A percentile compares a stretch with the other conserved stretches of the same genome.
Evolutionary conservation across 2,797 vertebrate species (phyloP).

Genomic region (Coilia nasus): DNA sequence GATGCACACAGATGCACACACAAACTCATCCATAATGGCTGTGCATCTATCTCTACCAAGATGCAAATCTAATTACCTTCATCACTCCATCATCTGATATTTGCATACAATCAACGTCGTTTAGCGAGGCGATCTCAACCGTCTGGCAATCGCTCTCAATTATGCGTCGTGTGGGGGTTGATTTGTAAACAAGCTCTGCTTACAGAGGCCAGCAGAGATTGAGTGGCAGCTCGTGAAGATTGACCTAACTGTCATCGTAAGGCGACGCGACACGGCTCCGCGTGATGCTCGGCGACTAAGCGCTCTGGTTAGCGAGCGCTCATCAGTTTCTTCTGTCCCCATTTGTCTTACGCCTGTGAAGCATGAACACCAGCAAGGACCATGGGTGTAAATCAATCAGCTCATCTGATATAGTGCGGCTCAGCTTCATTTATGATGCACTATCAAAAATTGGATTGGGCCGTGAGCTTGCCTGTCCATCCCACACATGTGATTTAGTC

Average conservation of each 20-base stretch:
- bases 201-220: background rate
- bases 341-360: conserved; percentile 14
- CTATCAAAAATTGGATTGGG: background rate
- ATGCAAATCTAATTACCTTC: background rate
- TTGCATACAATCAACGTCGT: background rate
- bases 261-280: background rate
- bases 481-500: background rate
- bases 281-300: background rate
- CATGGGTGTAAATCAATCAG: conserved; percentile 21
- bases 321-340: background rate
- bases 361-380: background rate
- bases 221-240: conserved; percentile 42
- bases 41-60: background rate
- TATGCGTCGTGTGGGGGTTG: conserved; percentile 17
- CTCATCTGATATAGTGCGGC: background rate
- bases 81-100: background rate
- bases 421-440: background rate
- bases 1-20: no score
- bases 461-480: background rate
- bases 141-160: conserved; percentile 30
- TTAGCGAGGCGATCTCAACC: background rate
- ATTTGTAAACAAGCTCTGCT: conserved; percentile 37
- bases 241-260: background rate
- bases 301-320: background rate
- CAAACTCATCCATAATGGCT: no score